Evolutionary conservation across 2,888 invertebrate genomes (phyloP).

Genomic region (Cordilura impudica): DNA sequence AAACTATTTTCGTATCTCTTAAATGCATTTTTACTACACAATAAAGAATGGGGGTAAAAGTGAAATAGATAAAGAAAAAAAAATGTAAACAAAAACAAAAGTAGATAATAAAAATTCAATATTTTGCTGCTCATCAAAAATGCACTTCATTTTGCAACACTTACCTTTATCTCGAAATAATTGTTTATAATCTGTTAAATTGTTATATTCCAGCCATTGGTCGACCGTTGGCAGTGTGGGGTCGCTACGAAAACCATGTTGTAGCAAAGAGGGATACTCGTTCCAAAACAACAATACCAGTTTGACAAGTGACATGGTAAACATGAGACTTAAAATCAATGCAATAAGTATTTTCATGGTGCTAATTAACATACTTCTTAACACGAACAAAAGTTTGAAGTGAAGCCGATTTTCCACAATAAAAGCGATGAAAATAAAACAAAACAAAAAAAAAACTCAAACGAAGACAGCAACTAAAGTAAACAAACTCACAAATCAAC

Average conservation of each 20-base stretch:
- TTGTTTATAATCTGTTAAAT: conserved; percentile 84
- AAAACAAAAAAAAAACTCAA: not conserved
- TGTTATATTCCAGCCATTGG: conserved; percentile 87
- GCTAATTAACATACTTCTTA: conserved; percentile 73
- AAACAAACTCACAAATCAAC: conserved; percentile 11
- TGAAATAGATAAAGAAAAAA: not conserved
- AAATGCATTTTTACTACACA: not conserved
- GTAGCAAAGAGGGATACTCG: conserved; percentile 69
- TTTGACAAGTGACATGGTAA: conserved; percentile 78
- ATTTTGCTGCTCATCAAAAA: not conserved
- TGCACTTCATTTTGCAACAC: conserved; percentile 69
- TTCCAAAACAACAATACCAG: conserved; percentile 78
- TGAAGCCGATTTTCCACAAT: not conserved
- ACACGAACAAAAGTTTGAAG: conserved; percentile 54
- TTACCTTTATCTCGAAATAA: conserved; percentile 86
- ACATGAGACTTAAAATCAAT: conserved; percentile 79
- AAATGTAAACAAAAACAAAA: conserved; percentile 9
- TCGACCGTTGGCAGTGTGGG: conserved; percentile 82
- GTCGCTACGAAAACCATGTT: conserved; percentile 67
- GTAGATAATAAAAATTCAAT: not conserved
- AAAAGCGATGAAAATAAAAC: conserved; percentile 18
- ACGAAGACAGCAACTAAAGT: conserved; percentile 1
- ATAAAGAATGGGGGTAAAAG: not conserved
- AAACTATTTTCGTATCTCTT: not conserved
- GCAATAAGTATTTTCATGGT: conserved; percentile 78